Percentiles rank a stretch among this genome's conserved stretches.
Evolutionary conservation across 92 coral and sea anemone genomes (phyloP).

Genomic region (Montipora capitata): DNA sequence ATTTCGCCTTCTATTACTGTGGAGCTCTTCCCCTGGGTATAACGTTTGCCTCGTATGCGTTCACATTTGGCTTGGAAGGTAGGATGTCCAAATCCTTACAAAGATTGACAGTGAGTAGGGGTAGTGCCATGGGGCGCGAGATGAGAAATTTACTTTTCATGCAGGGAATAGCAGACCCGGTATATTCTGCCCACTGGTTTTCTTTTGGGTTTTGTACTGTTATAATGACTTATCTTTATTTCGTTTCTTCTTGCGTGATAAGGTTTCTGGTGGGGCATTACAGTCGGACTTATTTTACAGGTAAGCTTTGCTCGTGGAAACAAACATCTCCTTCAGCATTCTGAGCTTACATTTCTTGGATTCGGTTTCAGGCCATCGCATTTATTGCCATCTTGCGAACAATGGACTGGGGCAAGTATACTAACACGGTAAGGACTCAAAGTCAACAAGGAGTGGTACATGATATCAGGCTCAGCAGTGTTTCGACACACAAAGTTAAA

Average conservation of each 20-base stretch:
- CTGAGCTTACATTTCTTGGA: background rate
- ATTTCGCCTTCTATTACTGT: slow-evolving; percentile 29
- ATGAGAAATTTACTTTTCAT: too few species aligned
- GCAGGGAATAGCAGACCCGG: too few species aligned
- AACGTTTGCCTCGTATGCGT: slow-evolving; percentile 26
- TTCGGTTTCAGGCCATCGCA: slow-evolving; percentile 8
- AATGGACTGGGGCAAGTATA: slow-evolving; percentile 31
- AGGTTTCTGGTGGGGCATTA: slow-evolving; percentile 52
- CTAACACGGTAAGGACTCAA: background rate
- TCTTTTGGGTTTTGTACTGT: too few species aligned
- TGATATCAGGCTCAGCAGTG: too few species aligned
- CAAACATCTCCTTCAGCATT: background rate
- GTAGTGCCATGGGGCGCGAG: too few species aligned
- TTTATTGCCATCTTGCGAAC: background rate
- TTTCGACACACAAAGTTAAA: too few species aligned
- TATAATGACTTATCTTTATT: background rate
- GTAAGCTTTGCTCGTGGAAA: background rate
- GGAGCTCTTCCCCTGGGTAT: slow-evolving; percentile 15
- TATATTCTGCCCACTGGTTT: too few species aligned
- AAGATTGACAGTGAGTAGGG: too few species aligned
- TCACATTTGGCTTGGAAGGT: slow-evolving; percentile 29
- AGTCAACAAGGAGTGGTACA: too few species aligned
- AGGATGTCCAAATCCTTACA: background rate
- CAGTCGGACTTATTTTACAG: slow-evolving; percentile 21
- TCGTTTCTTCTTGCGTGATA: background rate